Percentiles rank a stretch among this genome's conserved stretches.
phyloP scores from a whole-genome alignment of 1,140 invertebrate genomes.

The Leptinotarsa undecemlineata region DNA sequence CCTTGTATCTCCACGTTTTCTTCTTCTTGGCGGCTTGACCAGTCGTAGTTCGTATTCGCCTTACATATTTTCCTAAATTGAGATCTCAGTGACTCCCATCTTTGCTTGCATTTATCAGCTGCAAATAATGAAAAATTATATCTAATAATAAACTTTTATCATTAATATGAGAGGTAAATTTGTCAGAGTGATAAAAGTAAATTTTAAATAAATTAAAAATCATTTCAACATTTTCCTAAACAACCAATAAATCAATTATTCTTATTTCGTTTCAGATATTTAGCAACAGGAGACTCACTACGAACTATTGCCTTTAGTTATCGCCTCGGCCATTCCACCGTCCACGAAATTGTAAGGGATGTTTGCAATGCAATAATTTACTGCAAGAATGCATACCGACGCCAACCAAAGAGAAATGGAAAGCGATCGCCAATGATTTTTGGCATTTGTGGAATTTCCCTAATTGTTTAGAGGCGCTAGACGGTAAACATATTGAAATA shows the following conservation, averaged over 20 bases:
- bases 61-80: slow-evolving; percentile 24
- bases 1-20: slow-evolving; percentile 30
- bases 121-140: background rate
- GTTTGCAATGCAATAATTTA: slow-evolving; percentile 29
- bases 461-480: slow-evolving; percentile 18
- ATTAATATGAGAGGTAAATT: background rate
- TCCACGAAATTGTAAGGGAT: slow-evolving; percentile 21
- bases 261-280: slow-evolving; percentile 10
- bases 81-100: slow-evolving; percentile 29
- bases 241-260: background rate
- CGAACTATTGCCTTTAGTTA: slow-evolving; percentile 27
- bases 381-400: slow-evolving; percentile 16
- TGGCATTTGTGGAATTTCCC: slow-evolving; percentile 16
- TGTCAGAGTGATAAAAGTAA: too few species aligned
- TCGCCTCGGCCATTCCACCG: slow-evolving; percentile 27
- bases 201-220: too few species aligned
- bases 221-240: too few species aligned
- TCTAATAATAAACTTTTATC: background rate
- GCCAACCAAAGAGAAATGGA: slow-evolving; percentile 24
- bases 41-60: slow-evolving; percentile 25
- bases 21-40: slow-evolving; percentile 25
- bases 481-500: slow-evolving; percentile 13
- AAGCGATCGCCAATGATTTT: slow-evolving; percentile 17
- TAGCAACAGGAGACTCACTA: slow-evolving; percentile 33
- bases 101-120: slow-evolving; percentile 29